Conservation (phyloP, 2,888 invertebrate genomes). For the Mythimna ferrago region DNA sequence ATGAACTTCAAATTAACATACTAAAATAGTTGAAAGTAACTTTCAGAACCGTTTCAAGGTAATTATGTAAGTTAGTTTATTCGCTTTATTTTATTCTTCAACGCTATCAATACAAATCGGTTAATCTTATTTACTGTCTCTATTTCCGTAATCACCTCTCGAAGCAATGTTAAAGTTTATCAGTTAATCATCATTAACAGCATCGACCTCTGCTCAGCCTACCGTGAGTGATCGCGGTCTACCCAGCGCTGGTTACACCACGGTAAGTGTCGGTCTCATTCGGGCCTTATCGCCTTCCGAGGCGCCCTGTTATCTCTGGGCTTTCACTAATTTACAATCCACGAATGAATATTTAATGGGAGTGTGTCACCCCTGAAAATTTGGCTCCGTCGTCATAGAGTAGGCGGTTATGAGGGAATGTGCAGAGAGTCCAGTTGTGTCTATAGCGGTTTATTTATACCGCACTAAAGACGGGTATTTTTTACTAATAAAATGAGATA, state of each 20-base stretch:
- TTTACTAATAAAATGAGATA: not conserved
- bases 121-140: conserved; percentile 16
- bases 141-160: conserved; percentile 21
- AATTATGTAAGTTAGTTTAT: conserved; percentile 5
- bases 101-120: not conserved
- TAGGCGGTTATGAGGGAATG: conserved; percentile 59
- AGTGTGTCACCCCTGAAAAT: conserved; percentile 85
- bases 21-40: conserved; percentile 3
- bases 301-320: conserved; percentile 75
- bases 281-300: conserved; percentile 74
- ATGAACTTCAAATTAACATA: too few relatives aligned
- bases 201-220: conserved; percentile 51
- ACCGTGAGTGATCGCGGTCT: conserved; percentile 61
- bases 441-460: conserved; percentile 12
- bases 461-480: not conserved
- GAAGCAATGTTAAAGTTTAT: conserved; percentile 49
- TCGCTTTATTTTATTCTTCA: conserved; percentile 4
- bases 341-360: conserved; percentile 86
- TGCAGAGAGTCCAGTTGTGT: conserved; percentile 46
- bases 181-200: conserved; percentile 53
- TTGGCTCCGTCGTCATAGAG: conserved; percentile 67
- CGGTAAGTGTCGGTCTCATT: conserved; percentile 67
- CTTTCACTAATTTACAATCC: conserved; percentile 87
- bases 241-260: conserved; percentile 67
- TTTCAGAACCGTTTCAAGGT: conserved; percentile 14